Conservation (phyloP, 2,797 vertebrate genomes). For the Taenioides sp. region DNA sequence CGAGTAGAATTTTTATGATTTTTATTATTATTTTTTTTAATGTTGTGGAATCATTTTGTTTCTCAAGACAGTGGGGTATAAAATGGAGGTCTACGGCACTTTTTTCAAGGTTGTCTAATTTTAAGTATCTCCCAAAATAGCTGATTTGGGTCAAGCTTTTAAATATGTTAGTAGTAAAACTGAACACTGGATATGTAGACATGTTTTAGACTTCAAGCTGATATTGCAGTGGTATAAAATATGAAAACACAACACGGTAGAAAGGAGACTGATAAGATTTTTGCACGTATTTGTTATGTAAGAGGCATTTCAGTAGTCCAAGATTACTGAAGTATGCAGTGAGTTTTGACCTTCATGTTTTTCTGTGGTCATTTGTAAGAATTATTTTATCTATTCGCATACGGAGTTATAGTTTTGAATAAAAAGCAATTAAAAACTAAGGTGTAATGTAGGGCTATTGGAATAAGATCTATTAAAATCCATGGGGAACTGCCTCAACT, state of each 20-base stretch:
- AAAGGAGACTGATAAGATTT: neutral
- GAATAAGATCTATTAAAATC: neutral
- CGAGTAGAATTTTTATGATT: neutral
- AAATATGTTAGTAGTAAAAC: neutral
- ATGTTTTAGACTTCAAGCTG: too few species aligned
- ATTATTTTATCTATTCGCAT: too few species aligned
- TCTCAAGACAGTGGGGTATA: neutral
- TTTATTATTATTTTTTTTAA: neutral
- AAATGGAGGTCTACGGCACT: neutral
- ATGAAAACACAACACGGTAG: neutral
- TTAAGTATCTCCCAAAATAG: neutral
- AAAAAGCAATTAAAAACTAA: neutral
- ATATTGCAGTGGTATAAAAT: too few species aligned
- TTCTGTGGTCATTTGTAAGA: neutral
- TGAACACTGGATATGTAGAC: too few species aligned
- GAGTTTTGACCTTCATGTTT: neutral
- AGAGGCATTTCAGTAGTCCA: neutral
- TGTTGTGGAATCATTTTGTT: neutral
- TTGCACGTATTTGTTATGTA: neutral
- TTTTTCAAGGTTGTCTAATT: neutral
- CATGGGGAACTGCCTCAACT: neutral
- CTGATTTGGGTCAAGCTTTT: neutral
- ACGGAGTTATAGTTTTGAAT: neutral
- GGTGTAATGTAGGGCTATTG: too few species aligned
- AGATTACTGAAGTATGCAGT: neutral